Percentiles rank a stretch among this genome's conserved stretches.
phyloP scores from a whole-genome alignment of 2,113 vertebrate genomes.

The Pelobates fuscus region DNA sequence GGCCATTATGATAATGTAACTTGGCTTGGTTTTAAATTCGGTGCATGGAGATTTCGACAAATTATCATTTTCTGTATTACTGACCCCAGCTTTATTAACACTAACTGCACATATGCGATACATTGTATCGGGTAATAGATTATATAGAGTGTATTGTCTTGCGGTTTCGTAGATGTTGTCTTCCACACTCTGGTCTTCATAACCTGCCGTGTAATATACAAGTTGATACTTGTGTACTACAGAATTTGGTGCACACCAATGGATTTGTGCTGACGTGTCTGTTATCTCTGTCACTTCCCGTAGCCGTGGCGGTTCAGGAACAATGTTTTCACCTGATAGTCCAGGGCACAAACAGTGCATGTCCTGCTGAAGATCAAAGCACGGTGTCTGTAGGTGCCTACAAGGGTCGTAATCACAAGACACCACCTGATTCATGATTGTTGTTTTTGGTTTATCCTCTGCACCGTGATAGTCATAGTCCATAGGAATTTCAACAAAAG shows the following conservation, averaged over 20 bases:
- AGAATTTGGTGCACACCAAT: constrained; percentile 76
- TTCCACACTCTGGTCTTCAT: constrained; percentile 43
- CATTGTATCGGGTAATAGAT: constrained; percentile 62
- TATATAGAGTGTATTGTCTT: constrained; percentile 66
- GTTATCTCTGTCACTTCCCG: constrained; percentile 62
- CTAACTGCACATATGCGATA: constrained; percentile 71
- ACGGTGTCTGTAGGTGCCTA: constrained; percentile 72
- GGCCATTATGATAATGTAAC: constrained; percentile 59
- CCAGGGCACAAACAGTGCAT: constrained; percentile 68
- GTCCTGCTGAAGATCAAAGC: constrained; percentile 64
- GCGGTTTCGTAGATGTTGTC: constrained; percentile 64
- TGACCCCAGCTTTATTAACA: constrained; percentile 68
- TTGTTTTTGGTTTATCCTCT: background rate
- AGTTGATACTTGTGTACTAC: constrained; percentile 70
- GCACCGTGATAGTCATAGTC: constrained; percentile 53
- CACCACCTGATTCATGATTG: fast-evolving
- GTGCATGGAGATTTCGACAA: constrained; percentile 52
- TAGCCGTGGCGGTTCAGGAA: constrained; percentile 66
- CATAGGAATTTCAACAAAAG: background rate
- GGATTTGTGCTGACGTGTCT: constrained; percentile 68
- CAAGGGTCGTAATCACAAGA: constrained; percentile 73
- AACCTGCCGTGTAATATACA: constrained; percentile 51
- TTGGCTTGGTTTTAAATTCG: constrained; percentile 66
- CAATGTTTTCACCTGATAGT: constrained; percentile 54
- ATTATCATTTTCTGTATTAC: constrained; percentile 41